Evolutionary conservation across 2,888 invertebrate species (phyloP), one percentile per base, ranked within the genome.

Genomic region (Copidosoma aretas): DNA sequence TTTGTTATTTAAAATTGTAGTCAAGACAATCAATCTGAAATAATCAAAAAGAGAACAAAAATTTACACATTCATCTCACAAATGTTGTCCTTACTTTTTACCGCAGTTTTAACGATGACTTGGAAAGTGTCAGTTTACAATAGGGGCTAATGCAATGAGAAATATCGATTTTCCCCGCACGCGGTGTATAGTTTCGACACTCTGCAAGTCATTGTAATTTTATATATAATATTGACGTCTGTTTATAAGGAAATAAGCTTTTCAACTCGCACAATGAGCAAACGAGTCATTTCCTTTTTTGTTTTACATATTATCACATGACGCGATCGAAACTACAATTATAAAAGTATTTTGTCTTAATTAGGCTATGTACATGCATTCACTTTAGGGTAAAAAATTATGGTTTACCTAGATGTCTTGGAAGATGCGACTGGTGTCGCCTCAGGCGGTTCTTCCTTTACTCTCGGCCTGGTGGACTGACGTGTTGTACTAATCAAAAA

Each of bases 401-500:
- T 78, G 72, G 32, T 77, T 83, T 84, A 84, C 84, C 84, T 84
- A 80, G 84, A 83, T 73, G 83, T 77, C 78, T 84, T 84, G 77
- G 84, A 82, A 80, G 83, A 80, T 75, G 84, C 80, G 75, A 84
- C 84, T 74, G 84, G 82, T 71, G 83, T 78, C 77, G 83, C 77
- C 77, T 84, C 84, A 72, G 84, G 82, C 76, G 83, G 82, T 75
- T 84, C 84, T 80, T 84, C 84, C 79, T 84, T 84, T 75, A 83
- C 83, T 81, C 84, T 80, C 74, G 84, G 84, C 75, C 84, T 82
- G 77, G 84, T 81, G 76, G 84, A 80, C 76, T 83, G 83, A 77
- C 84, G 84, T 75, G 84, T 83, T 74, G 84, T 83, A 82, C 84
- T 84, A 80, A 80, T 83, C 75, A 76, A 82, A 83, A 83, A 82